Conservation (phyloP, 2,113 vertebrate species). For the Astur gentilis region DNA sequence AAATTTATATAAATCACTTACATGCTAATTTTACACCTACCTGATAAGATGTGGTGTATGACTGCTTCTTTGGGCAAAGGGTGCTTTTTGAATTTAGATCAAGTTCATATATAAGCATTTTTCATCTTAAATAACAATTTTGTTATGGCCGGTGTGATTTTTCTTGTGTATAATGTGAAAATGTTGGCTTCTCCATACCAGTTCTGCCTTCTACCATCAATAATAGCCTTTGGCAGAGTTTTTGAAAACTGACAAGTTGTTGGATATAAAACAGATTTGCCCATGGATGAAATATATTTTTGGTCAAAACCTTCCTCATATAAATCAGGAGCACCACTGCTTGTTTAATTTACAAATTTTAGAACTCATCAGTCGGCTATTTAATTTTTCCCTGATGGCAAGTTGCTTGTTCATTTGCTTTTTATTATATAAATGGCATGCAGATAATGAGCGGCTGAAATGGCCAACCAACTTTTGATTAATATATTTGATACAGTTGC, state of each 20-base stretch:
- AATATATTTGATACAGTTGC: neutral
- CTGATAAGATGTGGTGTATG: neutral
- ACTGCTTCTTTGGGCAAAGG: neutral
- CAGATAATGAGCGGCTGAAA: neutral
- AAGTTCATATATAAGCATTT: neutral
- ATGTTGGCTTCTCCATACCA: neutral
- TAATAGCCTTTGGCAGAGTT: neutral
- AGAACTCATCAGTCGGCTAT: neutral
- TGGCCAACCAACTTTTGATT: neutral
- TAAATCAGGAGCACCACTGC: neutral
- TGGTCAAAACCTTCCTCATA: neutral
- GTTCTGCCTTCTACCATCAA: neutral
- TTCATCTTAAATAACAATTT: neutral
- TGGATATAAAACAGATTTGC: neutral
- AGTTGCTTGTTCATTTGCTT: neutral
- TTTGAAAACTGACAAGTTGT: neutral
- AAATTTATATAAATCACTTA: neutral
- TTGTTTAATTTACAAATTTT: conserved; percentile 1
- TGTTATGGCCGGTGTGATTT: neutral
- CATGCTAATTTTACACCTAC: neutral
- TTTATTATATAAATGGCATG: neutral
- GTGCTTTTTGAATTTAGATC: neutral
- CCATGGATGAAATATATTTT: neutral
- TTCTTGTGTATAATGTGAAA: neutral
- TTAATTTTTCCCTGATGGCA: neutral